A percentile compares a stretch with the other conserved stretches of the same genome.
Conservation (phyloP, 2,113 vertebrate genomes). For the Onychostruthus taczanowskii region DNA sequence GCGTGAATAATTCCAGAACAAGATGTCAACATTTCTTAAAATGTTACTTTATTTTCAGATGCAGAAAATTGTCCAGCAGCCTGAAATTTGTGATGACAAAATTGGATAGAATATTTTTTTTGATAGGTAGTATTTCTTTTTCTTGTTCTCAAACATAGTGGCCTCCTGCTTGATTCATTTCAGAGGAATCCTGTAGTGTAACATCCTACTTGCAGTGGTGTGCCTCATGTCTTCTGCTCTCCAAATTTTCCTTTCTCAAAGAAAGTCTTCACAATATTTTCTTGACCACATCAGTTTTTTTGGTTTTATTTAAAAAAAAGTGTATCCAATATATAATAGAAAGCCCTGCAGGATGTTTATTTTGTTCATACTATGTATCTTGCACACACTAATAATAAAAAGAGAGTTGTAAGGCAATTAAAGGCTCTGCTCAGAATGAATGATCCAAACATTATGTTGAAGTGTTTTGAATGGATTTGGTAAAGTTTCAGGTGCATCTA, state of each 20-base stretch:
- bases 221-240: not conserved
- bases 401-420: not conserved
- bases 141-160: not conserved
- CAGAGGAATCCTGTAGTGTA: not conserved
- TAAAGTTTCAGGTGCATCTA: not conserved
- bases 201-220: not conserved
- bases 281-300: not conserved
- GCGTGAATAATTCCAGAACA: slow-evolving; percentile 10
- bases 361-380: not conserved
- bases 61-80: not conserved
- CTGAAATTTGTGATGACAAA: not conserved
- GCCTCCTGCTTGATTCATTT: not conserved
- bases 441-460: not conserved
- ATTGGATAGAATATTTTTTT: not conserved
- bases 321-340: not conserved
- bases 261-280: not conserved
- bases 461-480: not conserved
- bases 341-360: not conserved
- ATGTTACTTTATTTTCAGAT: slow-evolving; percentile 12
- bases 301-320: too few species aligned
- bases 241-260: not conserved
- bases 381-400: not conserved
- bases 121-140: not conserved
- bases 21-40: not conserved
- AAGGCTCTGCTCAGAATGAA: not conserved